Base-by-base conservation (phyloP, 2,888 invertebrate species). In the Teleiodes luculella region DNA sequence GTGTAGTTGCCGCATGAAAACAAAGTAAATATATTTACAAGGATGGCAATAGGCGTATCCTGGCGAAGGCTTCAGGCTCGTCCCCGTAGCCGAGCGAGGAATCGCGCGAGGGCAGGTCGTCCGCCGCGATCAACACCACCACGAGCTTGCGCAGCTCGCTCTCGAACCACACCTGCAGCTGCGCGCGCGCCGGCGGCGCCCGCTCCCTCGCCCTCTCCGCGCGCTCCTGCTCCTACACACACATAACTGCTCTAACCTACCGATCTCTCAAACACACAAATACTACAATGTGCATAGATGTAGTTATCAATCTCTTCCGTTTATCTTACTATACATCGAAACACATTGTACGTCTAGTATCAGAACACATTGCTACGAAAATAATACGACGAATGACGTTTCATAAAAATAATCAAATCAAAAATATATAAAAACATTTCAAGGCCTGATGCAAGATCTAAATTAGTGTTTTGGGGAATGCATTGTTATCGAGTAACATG, bases 131-230 rank as follows among this genome's bases (percentile, higher is more conserved):
- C 48, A 97, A 92, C 4, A 96, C 95, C 24, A 97, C 95, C 8
- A 95, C 94, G 54, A 97, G 89, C 72, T 97, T 96, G 67, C 92
- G 93, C 57, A 95, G 91, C 70, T 96, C 96, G 56, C 94, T 93
- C 74, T 96, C 95, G 87, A 96, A 97, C 94, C 95, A 96, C 53
- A 97, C 94, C 78, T 97, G 96, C 62, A 97, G 92, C 83, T 96
- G 96, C 35, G 97, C 93, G 18, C 96, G 92, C 41, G 96, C 96
- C 24, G 93, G 92, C 64, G 92, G 93, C 10, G 39, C 39, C 59
- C 94, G 92, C 80, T 95, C 95, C 33, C 24, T 24, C 3, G 24
- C 24, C 24, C 24, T 24, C 60, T 87, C 86, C 30, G 80, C 80
- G 6, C 87, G 82, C 55, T 88, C 88, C 70, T 88, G 88, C 69